Percentiles rank a stretch among this genome's conserved stretches.
Evolutionary conservation across 37 sponge, comb jelly and placozoan genomes (phyloP).

Genomic region (Haliclona indistincta): DNA sequence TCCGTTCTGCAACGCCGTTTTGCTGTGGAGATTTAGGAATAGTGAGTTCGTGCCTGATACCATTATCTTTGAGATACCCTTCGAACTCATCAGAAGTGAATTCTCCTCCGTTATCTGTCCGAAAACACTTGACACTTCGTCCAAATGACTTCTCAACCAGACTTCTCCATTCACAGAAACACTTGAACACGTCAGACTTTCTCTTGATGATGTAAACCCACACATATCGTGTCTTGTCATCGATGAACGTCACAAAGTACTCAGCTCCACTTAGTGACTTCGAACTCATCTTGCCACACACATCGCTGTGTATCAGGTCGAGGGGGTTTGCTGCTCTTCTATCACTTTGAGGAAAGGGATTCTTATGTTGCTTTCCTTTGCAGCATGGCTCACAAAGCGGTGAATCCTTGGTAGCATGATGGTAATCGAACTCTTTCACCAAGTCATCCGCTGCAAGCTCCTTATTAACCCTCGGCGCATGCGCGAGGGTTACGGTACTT

Average conservation of each 20-base stretch:
- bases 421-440: constrained; percentile 47
- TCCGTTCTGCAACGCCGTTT: constrained; percentile 24
- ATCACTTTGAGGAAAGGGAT: neutral
- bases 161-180: constrained; percentile 31
- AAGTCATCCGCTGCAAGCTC: constrained; percentile 34
- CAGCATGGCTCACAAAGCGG: constrained; percentile 5
- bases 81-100: constrained; percentile 32
- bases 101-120: constrained; percentile 27
- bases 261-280: constrained; percentile 18
- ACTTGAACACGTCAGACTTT: constrained; percentile 16
- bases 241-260: constrained; percentile 18
- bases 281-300: constrained; percentile 19
- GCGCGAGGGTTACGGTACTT: no score
- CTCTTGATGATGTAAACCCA: constrained; percentile 23
- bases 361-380: constrained; percentile 12
- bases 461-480: constrained; percentile 23
- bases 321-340: constrained; percentile 4
- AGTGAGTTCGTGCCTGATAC: constrained; percentile 24
- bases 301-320: constrained; percentile 13
- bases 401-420: neutral
- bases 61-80: constrained; percentile 1
- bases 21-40: constrained; percentile 28
- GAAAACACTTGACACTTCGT: constrained; percentile 7
- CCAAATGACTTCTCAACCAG: constrained; percentile 18
- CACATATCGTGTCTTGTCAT: constrained; percentile 24